phyloP scores from a whole-genome alignment of 2,888 invertebrate genomes.

The Drosophila atripex region DNA sequence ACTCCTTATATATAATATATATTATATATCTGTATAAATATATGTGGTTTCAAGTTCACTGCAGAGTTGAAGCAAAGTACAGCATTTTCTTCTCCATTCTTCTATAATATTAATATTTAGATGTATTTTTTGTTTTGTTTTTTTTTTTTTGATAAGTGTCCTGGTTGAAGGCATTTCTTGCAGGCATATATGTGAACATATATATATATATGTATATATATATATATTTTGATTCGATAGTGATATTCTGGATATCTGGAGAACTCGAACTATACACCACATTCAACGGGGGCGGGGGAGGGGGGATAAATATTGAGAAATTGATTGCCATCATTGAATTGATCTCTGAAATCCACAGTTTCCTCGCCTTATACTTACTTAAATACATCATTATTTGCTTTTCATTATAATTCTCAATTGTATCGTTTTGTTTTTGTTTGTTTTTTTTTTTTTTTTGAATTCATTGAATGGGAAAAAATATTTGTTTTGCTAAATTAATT shows the following conservation, averaged over 20 bases:
- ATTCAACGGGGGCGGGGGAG: constrained; percentile 9
- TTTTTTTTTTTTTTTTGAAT: neutral
- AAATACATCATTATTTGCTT: constrained; percentile 30
- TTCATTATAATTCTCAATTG: neutral
- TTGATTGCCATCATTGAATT: constrained; percentile 52
- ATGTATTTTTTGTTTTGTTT: neutral
- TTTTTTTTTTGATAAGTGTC: constrained; percentile 14
- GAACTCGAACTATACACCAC: constrained; percentile 13
- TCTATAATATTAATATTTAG: neutral
- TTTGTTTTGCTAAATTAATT: constrained; percentile 16
- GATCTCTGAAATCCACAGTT: constrained; percentile 35
- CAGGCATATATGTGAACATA: constrained; percentile 10
- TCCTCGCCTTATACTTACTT: constrained; percentile 46
- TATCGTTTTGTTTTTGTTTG: neutral
- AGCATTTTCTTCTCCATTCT: constrained; percentile 17
- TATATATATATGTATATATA: constrained; percentile 28
- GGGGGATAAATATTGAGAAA: constrained; percentile 24
- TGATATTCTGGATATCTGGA: constrained; percentile 14
- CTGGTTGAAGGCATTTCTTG: constrained; percentile 43
- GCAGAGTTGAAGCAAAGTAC: constrained; percentile 59
- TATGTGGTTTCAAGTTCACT: constrained; percentile 35
- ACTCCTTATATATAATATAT: constrained; percentile 31
- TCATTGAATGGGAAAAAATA: constrained; percentile 8
- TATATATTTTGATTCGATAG: constrained; percentile 36
- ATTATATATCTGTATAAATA: constrained; percentile 12